Conservation (phyloP, 64 coral and sea anemone genomes). For the Platygyra sinensis region DNA sequence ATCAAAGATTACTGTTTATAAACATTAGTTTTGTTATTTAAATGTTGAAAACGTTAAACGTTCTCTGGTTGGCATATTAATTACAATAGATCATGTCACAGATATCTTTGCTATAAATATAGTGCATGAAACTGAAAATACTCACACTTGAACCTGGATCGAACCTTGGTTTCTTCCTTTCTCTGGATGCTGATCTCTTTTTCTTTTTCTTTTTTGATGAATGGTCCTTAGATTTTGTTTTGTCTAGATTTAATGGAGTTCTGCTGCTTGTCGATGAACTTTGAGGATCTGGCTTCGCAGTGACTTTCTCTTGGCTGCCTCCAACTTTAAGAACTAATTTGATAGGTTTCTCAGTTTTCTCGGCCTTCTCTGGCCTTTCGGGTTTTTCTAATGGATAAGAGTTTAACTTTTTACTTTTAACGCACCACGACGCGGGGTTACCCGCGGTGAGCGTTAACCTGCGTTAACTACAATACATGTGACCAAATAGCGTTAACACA, state of each 20-base stretch:
- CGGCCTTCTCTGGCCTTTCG: constrained; percentile 56
- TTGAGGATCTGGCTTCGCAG: neutral
- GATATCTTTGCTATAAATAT: no score
- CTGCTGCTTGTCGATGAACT: neutral
- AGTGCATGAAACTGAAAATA: neutral
- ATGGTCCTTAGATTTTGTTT: constrained; percentile 74
- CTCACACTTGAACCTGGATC: constrained; percentile 58
- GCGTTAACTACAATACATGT: neutral
- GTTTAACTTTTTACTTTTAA: neutral
- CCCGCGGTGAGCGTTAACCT: neutral
- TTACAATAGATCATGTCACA: no score
- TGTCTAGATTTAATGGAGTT: neutral
- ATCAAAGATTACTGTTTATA: no score
- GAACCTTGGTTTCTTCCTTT: constrained; percentile 78
- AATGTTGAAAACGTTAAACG: no score
- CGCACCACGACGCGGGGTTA: neutral
- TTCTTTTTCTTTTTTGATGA: constrained; percentile 95
- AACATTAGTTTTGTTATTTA: no score
- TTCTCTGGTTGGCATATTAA: no score
- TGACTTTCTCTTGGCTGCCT: constrained; percentile 56
- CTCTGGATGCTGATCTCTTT: constrained; percentile 74
- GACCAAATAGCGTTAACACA: no score
- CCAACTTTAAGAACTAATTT: constrained; percentile 90
- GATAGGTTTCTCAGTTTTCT: constrained; percentile 77
- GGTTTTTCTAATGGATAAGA: constrained; percentile 36